Percentiles rank a stretch among this genome's conserved stretches.
phyloP scores from a whole-genome alignment of 1,140 invertebrate genomes.

The Pteromalus puparum region DNA sequence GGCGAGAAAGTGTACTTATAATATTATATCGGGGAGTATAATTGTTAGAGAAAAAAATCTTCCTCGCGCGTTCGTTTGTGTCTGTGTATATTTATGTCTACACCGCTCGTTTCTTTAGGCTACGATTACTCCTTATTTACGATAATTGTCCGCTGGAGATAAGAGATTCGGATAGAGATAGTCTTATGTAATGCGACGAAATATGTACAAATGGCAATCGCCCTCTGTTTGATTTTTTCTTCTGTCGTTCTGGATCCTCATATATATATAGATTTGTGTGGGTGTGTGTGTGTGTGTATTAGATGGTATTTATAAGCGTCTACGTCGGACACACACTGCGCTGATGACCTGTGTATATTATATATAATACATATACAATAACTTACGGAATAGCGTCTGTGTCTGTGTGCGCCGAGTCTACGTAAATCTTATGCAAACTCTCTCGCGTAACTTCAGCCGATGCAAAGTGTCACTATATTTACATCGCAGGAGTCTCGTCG shows the following conservation, averaged over 20 bases:
- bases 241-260: too few relatives aligned
- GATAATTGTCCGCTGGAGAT: slow-evolving; percentile 5
- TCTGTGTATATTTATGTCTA: too few relatives aligned
- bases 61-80: background rate
- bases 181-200: slow-evolving; percentile 13
- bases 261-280: background rate
- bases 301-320: slow-evolving; percentile 41
- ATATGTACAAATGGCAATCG: slow-evolving; percentile 46
- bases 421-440: too few relatives aligned
- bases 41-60: background rate
- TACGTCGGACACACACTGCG: background rate
- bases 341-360: background rate
- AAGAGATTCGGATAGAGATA: slow-evolving; percentile 26
- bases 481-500: too few relatives aligned
- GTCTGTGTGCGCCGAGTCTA: too few relatives aligned
- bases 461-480: too few relatives aligned
- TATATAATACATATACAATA: background rate
- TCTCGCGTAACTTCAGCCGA: too few relatives aligned
- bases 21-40: too few relatives aligned
- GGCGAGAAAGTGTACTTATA: background rate
- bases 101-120: background rate
- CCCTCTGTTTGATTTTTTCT: background rate
- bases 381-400: too few relatives aligned
- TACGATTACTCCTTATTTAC: slow-evolving; percentile 53
- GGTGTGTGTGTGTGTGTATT: background rate